Evolutionary conservation across 2,797 vertebrate species (phyloP), one percentile per base, ranked within the genome.

Genomic region (Ciconia nigra): DNA sequence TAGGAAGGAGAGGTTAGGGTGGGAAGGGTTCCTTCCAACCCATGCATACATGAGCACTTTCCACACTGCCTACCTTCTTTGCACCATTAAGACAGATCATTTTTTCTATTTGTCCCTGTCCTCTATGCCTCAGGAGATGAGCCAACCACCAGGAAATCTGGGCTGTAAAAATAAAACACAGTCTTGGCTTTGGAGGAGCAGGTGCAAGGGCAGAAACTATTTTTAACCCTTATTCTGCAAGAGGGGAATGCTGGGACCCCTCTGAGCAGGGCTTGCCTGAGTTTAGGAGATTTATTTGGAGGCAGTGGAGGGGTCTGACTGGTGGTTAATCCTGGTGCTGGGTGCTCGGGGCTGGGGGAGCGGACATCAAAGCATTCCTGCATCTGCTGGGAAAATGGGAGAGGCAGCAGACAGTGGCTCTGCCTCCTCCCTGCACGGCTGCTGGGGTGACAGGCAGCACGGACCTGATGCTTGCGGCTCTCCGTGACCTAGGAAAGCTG

Each of bases 341-440:
- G 74, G 59, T 1, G 21, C 77, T 81, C 0, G 4, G 49, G 74
- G 70, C 63, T 5, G 6, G 67, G 28, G 42, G 54, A 94, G 26
- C 2, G 1, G 77, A 94, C 69, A 93, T 90, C 93, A 94, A 96
- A 96, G 93, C 93, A 92, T 94, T 96, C 87, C 79, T 94, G 63
- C 35, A 89, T 78, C 93, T 91, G 57, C 89, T 80, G 47, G 82
- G 66, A 61, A 94, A 92, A 72, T 7, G 49, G 83, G 72, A 91
- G 66, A 89, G 42, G 93, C 4, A 0, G 61, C 92, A 91, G 62
- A 77, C n/a, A 17, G 65, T 1, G 2, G 76, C 65, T 70, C 59
- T 87, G 81, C 35, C 92, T 89, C 70, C 58, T 90, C 66, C 80
- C 78, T 4, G 28, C 0, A 0, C 0, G 8, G 80, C 89, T 93